A percentile compares a stretch with the other conserved stretches of the same genome.
Evolutionary conservation across 30 jellyfish, hydroid and myxozoan genomes (phyloP).

Genomic region (Phacellophora camtschatica): DNA sequence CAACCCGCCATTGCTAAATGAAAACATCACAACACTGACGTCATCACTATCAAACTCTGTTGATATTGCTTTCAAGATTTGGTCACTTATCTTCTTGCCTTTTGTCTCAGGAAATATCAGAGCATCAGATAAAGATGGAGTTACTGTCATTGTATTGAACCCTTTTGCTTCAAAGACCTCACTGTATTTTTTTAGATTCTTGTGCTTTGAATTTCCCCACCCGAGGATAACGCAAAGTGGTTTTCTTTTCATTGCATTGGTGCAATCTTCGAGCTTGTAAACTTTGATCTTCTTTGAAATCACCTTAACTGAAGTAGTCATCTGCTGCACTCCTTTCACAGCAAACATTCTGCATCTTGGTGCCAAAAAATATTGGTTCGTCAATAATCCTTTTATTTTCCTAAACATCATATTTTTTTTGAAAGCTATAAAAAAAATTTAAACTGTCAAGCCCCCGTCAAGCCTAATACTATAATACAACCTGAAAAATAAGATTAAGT

Average conservation of each 20-base stretch:
- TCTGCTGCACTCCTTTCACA: no score
- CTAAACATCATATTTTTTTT: no score
- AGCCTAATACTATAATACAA: no score
- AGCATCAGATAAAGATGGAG: constrained; percentile 66
- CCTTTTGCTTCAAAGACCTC: constrained; percentile 62
- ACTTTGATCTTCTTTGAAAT: constrained; percentile 38
- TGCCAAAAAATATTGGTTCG: no score
- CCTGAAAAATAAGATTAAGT: no score
- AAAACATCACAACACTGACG: constrained; percentile 26
- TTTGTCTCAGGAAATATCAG: constrained; percentile 50
- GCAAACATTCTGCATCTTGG: no score
- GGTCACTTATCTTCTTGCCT: constrained; percentile 43
- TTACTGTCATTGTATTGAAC: constrained; percentile 57
- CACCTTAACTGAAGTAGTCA: not conserved
- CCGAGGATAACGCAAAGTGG: constrained; percentile 86
- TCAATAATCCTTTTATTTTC: no score
- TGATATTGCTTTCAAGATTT: constrained; percentile 20
- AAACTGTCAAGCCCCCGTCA: no score
- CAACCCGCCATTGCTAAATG: constrained; percentile 86
- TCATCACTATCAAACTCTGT: not conserved
- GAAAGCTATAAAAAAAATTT: no score
- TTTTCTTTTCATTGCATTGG: not conserved
- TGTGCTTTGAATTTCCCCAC: constrained; percentile 74
- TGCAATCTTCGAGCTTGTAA: not conserved
- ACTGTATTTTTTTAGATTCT: constrained; percentile 51